These are phyloP conservation scores for Diachasma alloeum DNA, from an alignment of 1,140 invertebrate species.

Conservation along the genomic window DNA sequence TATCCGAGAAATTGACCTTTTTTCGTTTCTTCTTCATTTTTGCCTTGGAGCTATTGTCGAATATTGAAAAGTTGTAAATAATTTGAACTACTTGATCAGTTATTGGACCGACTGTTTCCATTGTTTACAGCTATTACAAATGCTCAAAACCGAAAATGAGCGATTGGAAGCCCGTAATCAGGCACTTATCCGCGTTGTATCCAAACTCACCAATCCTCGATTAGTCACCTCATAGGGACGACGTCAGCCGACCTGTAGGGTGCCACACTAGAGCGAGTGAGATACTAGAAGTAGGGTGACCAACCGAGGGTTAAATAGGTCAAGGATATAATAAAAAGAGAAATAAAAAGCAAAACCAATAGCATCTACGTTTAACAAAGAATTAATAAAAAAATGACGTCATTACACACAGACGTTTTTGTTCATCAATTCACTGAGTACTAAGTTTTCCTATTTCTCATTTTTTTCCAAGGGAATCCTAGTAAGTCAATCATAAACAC, in stretches of 20 bases:
- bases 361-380: slow-evolving; percentile 63
- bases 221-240: too few species aligned
- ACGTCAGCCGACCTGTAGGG: too few species aligned
- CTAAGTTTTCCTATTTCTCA: slow-evolving; percentile 38
- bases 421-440: slow-evolving; percentile 45
- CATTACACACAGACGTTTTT: slow-evolving; percentile 56
- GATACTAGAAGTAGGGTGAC: too few species aligned
- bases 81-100: not conserved
- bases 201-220: slow-evolving; percentile 93
- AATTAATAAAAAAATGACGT: slow-evolving; percentile 40
- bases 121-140: slow-evolving; percentile 95
- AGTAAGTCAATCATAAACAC: not conserved
- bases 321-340: slow-evolving; percentile 62
- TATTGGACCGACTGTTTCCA: slow-evolving; percentile 63
- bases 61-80: not conserved
- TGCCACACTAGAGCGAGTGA: too few species aligned
- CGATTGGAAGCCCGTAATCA: slow-evolving; percentile 95
- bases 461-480: not conserved
- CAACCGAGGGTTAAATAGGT: slow-evolving; percentile 84
- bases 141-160: slow-evolving; percentile 96
- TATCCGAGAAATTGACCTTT: not conserved
- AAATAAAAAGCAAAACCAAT: slow-evolving; percentile 32
- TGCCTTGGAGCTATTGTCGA: not conserved
- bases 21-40: not conserved
- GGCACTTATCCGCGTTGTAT: slow-evolving; percentile 92